These are phyloP conservation scores for Lydus trimaculatus DNA, from an alignment of 2,888 invertebrate species.

Conservation along the genomic window DNA sequence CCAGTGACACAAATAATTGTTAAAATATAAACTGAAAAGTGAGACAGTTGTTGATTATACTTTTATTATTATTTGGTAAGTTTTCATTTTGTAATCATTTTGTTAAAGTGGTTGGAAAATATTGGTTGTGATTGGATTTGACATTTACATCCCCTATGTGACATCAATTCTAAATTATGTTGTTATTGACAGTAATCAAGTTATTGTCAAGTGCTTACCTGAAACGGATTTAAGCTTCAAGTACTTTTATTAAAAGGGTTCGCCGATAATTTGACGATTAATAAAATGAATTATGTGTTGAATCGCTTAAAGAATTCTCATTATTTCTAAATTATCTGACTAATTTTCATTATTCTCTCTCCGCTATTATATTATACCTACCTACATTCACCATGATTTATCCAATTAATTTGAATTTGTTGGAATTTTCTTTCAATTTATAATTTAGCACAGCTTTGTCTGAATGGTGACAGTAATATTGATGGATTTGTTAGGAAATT, in stretches of 20 bases:
- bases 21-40: too few relatives aligned
- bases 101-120: not conserved
- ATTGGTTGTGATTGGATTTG: conserved; percentile 7
- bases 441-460: too few relatives aligned
- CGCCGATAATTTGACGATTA: not conserved
- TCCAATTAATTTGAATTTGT: too few relatives aligned
- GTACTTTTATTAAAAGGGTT: not conserved
- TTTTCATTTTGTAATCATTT: not conserved
- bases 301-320: not conserved
- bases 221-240: not conserved
- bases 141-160: conserved; percentile 11
- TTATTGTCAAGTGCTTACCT: conserved; percentile 20
- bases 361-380: too few relatives aligned
- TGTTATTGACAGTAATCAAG: conserved; percentile 23
- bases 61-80: not conserved
- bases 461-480: too few relatives aligned
- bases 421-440: too few relatives aligned
- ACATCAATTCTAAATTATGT: conserved; percentile 23
- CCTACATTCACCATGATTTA: too few relatives aligned
- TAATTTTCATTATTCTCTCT: not conserved
- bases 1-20: too few relatives aligned
- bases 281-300: not conserved
- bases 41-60: too few relatives aligned
- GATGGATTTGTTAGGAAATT: too few relatives aligned
- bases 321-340: not conserved